phyloP scores from a whole-genome alignment of 1,140 invertebrate genomes.

The Eurosta solidaginis region DNA sequence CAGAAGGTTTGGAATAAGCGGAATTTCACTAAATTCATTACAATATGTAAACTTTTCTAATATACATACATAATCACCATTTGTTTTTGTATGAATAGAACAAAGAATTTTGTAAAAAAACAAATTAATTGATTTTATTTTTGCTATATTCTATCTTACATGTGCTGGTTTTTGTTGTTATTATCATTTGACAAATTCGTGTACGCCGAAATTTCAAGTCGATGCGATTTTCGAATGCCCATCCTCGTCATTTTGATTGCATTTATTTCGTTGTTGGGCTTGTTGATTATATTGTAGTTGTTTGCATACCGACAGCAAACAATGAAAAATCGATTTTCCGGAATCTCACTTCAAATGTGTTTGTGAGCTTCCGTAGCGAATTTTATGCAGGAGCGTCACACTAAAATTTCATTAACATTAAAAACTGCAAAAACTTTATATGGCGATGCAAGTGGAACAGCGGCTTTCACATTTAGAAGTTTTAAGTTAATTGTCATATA shows the following conservation, averaged over 20 bases:
- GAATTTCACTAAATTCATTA: no score
- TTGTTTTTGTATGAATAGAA: no score
- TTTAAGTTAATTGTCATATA: no score
- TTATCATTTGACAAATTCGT: background rate
- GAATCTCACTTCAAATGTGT: background rate
- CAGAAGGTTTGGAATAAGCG: no score
- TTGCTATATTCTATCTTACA: background rate
- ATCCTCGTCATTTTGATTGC: background rate
- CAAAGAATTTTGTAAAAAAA: no score
- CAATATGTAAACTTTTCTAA: no score
- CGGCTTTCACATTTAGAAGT: no score
- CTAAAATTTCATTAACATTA: no score
- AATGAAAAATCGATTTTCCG: constrained; percentile 21
- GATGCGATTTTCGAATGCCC: background rate
- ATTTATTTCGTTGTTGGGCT: background rate
- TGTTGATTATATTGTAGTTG: background rate
- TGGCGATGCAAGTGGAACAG: no score
- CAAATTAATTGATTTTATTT: no score
- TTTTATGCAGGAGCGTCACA: background rate
- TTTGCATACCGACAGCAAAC: background rate
- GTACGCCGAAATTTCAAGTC: background rate
- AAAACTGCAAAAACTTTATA: no score
- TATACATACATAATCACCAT: no score
- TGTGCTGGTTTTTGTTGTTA: background rate
- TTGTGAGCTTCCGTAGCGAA: background rate